These are phyloP conservation scores for Eriosoma lanigerum DNA, from an alignment of 1,140 invertebrate species.

Conservation along the genomic window DNA sequence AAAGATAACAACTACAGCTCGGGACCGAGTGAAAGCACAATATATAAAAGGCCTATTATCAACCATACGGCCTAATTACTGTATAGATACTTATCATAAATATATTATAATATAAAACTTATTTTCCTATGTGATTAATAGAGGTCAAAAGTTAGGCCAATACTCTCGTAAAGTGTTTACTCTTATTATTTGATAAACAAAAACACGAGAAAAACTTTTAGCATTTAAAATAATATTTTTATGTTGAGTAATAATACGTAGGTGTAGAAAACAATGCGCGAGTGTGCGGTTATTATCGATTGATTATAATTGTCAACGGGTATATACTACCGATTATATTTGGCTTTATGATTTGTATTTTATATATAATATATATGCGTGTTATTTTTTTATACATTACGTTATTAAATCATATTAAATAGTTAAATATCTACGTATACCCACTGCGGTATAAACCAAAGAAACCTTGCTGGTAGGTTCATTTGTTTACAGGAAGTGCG, in stretches of 20 bases:
- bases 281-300: neutral
- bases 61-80: conserved; percentile 13
- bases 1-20: conserved; percentile 6
- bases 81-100: conserved; percentile 36
- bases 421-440: no score
- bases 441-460: conserved; percentile 14
- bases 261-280: no score
- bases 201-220: neutral
- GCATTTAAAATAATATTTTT: neutral
- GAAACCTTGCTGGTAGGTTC: neutral
- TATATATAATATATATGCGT: no score
- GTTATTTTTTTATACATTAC: no score
- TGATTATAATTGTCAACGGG: neutral
- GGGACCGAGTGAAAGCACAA: conserved; percentile 17
- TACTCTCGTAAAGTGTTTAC: conserved; percentile 22
- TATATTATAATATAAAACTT: neutral
- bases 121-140: conserved; percentile 28
- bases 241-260: neutral
- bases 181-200: conserved; percentile 1
- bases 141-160: conserved; percentile 28
- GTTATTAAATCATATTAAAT: no score
- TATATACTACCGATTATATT: neutral
- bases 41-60: conserved; percentile 12
- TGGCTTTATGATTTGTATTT: no score
- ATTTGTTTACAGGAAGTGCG: conserved; percentile 23